Percentiles rank a stretch among this genome's conserved stretches.
Conservation (phyloP, 2,797 vertebrate species). For the Chrosomus eos region DNA sequence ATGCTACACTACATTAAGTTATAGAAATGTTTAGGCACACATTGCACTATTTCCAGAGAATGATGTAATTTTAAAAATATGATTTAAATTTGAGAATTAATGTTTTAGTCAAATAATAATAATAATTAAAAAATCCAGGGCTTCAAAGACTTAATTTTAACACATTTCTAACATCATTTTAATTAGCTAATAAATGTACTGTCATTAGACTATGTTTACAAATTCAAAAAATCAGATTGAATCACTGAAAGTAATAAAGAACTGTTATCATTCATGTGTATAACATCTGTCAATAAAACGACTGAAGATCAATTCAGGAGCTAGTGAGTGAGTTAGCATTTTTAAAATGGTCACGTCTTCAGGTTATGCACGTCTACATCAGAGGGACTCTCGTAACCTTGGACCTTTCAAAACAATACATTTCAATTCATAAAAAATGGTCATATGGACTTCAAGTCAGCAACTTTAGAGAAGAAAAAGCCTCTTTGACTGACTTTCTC, state of each 20-base stretch:
- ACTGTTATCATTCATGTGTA: background rate
- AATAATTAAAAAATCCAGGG: background rate
- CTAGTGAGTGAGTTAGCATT: background rate
- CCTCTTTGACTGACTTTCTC: background rate
- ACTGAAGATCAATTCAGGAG: background rate
- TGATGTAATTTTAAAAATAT: background rate
- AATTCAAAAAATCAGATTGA: background rate
- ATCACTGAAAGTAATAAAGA: background rate
- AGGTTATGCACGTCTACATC: background rate
- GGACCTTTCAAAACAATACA: constrained; percentile 12
- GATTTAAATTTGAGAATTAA: background rate
- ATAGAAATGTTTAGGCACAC: background rate
- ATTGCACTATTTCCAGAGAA: background rate
- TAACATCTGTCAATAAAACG: background rate
- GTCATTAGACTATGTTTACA: background rate
- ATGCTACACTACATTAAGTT: too few relatives aligned
- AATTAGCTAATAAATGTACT: background rate
- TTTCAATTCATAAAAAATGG: background rate
- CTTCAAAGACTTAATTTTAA: background rate
- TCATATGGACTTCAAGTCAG: background rate
- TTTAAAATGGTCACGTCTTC: background rate
- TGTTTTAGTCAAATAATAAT: background rate
- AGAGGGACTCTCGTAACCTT: background rate
- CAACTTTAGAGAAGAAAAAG: background rate
- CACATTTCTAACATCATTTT: background rate